Evolutionary conservation across 2,113 vertebrate genomes (phyloP), one percentile per base, ranked within the genome.

Genomic region (Pica pica): DNA sequence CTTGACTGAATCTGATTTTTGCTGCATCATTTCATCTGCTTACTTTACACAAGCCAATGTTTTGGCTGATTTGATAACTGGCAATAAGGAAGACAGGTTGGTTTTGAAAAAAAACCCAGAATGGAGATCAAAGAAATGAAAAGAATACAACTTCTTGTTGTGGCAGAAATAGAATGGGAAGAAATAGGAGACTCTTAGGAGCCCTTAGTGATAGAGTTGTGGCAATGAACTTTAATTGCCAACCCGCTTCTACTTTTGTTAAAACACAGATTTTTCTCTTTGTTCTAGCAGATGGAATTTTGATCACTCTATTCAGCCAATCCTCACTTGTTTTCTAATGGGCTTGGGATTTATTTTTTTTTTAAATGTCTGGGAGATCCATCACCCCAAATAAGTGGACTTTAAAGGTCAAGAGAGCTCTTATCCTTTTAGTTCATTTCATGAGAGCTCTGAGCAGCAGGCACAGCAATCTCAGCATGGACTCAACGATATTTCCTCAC

Each of bases 371-470:
- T 89, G 68, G 65, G 61, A 97, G 93, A 96, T 97, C 81, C 80
- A 91, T 94, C 92, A 93, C 79, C 55, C 61, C 87, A 95, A 94
- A 94, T 87, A 95, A 94, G 89, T 69, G 63, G 93, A 89, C 94
- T 96, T 95, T 92, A 97, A 97, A 97, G 97, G 96, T 97, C 94
- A 95, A 91, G 89, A 91, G 81, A 97, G 79, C 94, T 96, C 89
- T 97, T 97, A 90, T 93, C 93, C 95, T 92, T 96, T 89, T 87
- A 91, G 89, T 76, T 96, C 85, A 65, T 92, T 95, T 96, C 96
- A 94, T 68, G 79, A 94, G 94, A 88, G 64, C 81, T 84, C 84
- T 89, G 69, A 97, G 82, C 90, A 96, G 95, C 97, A 95, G 91
- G 84, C 94, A 76, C 89, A 90, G 91, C 50, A 78, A 63, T 96